A percentile compares a stretch with the other conserved stretches of the same genome.
Evolutionary conservation across 92 coral and sea anemone species (phyloP).

Genomic region (Zoanthus gigantus): DNA sequence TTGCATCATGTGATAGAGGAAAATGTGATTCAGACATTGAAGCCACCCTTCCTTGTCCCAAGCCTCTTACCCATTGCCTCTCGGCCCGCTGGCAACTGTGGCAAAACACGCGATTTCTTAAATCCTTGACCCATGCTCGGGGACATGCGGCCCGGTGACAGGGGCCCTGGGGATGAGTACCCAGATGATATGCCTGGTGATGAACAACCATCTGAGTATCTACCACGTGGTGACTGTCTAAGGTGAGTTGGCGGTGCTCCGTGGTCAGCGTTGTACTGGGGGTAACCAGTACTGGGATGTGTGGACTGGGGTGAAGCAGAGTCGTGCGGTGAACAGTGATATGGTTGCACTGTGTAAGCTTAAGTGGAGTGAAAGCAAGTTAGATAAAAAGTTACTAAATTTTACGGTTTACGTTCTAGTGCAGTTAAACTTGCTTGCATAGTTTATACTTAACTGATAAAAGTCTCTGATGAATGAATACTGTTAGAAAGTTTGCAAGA

Average conservation of each 20-base stretch:
- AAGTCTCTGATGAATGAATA: neutral
- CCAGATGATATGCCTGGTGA: conserved; percentile 86
- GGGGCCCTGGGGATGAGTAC: conserved; percentile 86
- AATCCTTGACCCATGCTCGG: conserved; percentile 90
- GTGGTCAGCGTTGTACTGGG: conserved; percentile 86
- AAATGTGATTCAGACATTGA: neutral
- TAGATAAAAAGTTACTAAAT: no score
- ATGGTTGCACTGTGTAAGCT: conserved; percentile 84
- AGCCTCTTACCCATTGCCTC: conserved; percentile 90
- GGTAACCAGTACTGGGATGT: conserved; percentile 73
- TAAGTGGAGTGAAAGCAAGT: conserved; percentile 51
- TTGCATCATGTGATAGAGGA: no score
- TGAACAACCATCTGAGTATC: conserved; percentile 82
- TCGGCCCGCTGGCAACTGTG: conserved; percentile 90
- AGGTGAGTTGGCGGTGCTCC: conserved; percentile 86
- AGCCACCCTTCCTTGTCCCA: neutral
- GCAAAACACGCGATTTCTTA: conserved; percentile 92
- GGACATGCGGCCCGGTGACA: conserved; percentile 92
- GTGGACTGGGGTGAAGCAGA: conserved; percentile 71
- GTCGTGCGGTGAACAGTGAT: conserved; percentile 70
- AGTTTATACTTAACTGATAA: neutral
- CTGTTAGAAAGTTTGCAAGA: no score
- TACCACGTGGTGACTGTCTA: conserved; percentile 81
- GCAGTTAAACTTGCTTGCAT: neutral
- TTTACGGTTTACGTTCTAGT: neutral